Percentiles rank a stretch among this genome's conserved stretches.
phyloP scores from a whole-genome alignment of 1,140 invertebrate genomes.

The Nephotettix cincticeps region DNA sequence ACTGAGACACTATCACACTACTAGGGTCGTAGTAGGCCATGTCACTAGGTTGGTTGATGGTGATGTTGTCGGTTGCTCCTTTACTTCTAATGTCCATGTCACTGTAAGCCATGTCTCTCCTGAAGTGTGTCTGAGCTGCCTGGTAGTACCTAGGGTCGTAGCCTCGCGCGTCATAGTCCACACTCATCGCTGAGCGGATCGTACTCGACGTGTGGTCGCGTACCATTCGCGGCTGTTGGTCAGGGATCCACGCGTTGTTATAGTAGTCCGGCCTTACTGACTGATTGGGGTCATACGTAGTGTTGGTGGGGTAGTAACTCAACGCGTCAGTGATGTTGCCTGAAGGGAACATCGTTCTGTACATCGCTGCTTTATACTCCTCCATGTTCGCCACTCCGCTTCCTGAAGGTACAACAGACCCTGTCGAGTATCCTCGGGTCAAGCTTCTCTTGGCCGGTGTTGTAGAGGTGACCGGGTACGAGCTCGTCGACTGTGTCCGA shows the following conservation, averaged over 20 bases:
- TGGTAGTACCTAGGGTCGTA: constrained; percentile 27
- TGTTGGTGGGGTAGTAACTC: constrained; percentile 71
- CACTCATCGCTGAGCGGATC: constrained; percentile 2
- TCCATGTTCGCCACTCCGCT: constrained; percentile 60
- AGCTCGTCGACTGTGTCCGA: constrained; percentile 33
- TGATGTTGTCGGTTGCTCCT: constrained; percentile 43
- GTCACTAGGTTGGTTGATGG: constrained; percentile 45
- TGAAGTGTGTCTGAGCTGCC: neutral
- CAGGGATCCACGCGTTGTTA: neutral
- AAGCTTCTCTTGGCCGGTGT: constrained; percentile 27
- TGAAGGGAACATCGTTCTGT: constrained; percentile 65
- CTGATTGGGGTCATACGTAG: neutral
- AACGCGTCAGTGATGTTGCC: constrained; percentile 73
- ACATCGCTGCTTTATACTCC: constrained; percentile 62
- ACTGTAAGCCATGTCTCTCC: constrained; percentile 20
- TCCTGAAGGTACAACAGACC: constrained; percentile 37
- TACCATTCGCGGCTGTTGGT: neutral
- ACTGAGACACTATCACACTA: constrained; percentile 73
- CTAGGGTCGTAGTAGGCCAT: constrained; percentile 52
- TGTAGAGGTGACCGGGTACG: constrained; percentile 14
- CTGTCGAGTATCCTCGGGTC: constrained; percentile 48
- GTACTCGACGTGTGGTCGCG: constrained; percentile 28
- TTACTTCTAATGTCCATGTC: constrained; percentile 45
- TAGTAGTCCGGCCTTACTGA: constrained; percentile 9
- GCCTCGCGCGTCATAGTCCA: constrained; percentile 16